phyloP scores from a whole-genome alignment of 2,113 vertebrate species.

The Tragulus kanchil region DNA sequence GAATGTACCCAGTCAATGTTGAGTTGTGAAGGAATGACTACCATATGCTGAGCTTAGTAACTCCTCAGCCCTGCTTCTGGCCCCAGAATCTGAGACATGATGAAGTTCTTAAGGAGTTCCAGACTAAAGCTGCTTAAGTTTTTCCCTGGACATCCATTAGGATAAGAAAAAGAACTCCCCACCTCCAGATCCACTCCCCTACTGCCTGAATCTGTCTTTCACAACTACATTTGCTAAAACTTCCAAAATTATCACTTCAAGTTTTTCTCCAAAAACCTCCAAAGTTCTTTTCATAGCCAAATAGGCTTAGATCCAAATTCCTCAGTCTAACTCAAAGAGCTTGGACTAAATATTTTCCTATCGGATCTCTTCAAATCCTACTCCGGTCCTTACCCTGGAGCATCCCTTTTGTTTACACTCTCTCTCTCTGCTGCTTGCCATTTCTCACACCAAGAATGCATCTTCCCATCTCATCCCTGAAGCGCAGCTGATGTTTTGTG shows the following conservation, averaged over 20 bases:
- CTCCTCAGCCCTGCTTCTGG: background rate
- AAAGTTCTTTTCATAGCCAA: background rate
- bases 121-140: background rate
- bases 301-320: background rate
- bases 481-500: background rate
- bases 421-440: background rate
- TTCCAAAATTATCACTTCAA: background rate
- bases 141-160: background rate
- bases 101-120: background rate
- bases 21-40: background rate
- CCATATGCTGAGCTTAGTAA: background rate
- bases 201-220: background rate
- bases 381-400: background rate
- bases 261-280: background rate
- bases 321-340: background rate
- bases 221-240: background rate
- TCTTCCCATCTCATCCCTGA: background rate
- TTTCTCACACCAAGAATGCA: background rate
- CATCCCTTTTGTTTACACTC: background rate
- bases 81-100: background rate
- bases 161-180: background rate
- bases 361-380: background rate
- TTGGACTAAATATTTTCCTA: background rate
- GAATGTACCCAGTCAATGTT: background rate
- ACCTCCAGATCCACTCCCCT: background rate